Base-by-base conservation (phyloP, 2,888 invertebrate genomes). In the Ornithoptera alexandrae region DNA sequence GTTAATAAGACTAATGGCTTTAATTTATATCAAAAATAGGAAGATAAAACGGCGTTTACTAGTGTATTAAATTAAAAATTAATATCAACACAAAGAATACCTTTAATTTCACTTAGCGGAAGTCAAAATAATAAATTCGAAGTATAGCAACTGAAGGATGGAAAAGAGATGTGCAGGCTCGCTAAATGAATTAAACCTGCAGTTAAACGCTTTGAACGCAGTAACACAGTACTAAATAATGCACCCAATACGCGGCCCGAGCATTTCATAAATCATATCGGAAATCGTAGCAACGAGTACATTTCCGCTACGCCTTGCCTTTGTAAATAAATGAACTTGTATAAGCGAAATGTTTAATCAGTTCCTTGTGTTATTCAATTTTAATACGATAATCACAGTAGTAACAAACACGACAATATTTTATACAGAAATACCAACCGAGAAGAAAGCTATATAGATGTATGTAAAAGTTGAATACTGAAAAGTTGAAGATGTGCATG, bases 261-360 rank as follows among this genome's bases (percentile, higher is more conserved):
- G 63, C 70, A 42, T 67, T 64, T 65, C 64, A 70, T 70, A 70
- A 70, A 70, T 70, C 70, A 70, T 70, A 70, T 70, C 67, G 67
- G 70, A 70, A 70, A 70, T 62, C 56, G 64, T 67, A 67, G 57
- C 64, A 61, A 59, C 67, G 70, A 63, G 64, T 56, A 67, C 67
- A 70, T 64, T 70, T 36, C 56, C 53, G 57, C 61, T 20, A 62
- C 59, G 22, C 56, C 24, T 39, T 24, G 24, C 62, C 62, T 50
- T 59, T 50, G 53, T 67, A 59, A 59, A 70, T 70, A 70, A 70
- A 70, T 67, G 66, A 70, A 70, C 70, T 67, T 67, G 67, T 66
- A 20, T 53, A 62, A 66, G 65, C 22, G 69, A 62, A 58, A 66
- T 70, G 24, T 70, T 70, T 66, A 70, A 66, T 70, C 66, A 60